A percentile compares a stretch with the other conserved stretches of the same genome.
Evolutionary conservation across 1,140 invertebrate genomes (phyloP).

Genomic region (Drosophila tani): DNA sequence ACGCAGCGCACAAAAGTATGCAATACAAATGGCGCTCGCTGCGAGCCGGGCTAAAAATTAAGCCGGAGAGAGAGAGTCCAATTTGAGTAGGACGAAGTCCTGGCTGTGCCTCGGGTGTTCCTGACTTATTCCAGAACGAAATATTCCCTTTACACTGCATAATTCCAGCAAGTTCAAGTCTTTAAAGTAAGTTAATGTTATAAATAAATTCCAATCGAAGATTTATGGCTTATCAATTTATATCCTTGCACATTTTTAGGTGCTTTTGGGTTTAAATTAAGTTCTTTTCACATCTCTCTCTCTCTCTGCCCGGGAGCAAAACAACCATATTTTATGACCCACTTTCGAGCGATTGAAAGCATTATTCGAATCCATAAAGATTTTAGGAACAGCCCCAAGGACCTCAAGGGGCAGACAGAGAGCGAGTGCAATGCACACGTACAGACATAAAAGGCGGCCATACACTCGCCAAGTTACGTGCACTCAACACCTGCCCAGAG

Average conservation of each 20-base stretch:
- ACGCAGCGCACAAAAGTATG: slow-evolving; percentile 61
- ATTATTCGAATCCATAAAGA: slow-evolving; percentile 20
- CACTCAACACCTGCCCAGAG: slow-evolving; percentile 62
- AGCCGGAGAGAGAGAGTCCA: slow-evolving; percentile 15
- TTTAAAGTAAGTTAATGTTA: too few species aligned
- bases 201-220: too few species aligned
- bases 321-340: slow-evolving; percentile 5
- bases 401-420: neutral
- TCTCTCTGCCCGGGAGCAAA: neutral
- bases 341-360: slow-evolving; percentile 9
- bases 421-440: slow-evolving; percentile 27
- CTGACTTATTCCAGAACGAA: neutral
- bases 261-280: neutral
- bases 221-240: too few species aligned
- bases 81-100: slow-evolving; percentile 17
- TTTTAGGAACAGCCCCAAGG: slow-evolving; percentile 17
- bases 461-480: slow-evolving; percentile 49
- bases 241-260: too few species aligned
- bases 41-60: slow-evolving; percentile 42
- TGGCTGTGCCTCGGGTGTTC: slow-evolving; percentile 3
- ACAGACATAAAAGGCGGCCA: slow-evolving; percentile 56
- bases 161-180: neutral
- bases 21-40: slow-evolving; percentile 57
- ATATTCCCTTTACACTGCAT: neutral
- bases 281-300: neutral